phyloP scores from a whole-genome alignment of 2,113 vertebrate species.

The Columba janthina region DNA sequence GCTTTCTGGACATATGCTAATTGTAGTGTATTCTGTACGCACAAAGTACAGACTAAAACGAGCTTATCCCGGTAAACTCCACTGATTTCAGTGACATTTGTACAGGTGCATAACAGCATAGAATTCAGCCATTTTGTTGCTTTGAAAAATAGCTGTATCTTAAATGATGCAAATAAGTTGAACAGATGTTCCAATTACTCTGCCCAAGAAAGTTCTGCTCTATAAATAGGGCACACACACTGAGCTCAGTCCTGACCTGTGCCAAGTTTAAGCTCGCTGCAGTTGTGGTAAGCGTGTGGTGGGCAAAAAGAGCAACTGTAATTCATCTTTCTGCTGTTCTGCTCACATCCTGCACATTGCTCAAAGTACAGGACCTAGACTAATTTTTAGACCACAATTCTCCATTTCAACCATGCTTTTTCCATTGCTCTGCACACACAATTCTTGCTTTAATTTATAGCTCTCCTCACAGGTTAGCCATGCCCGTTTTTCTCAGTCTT shows the following conservation, averaged over 20 bases:
- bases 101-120: neutral
- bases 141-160: neutral
- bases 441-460: neutral
- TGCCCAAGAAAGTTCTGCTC: neutral
- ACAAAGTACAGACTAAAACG: neutral
- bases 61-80: neutral
- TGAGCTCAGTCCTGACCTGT: neutral
- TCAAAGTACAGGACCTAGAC: neutral
- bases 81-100: neutral
- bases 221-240: neutral
- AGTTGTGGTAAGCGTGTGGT: neutral
- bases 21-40: neutral
- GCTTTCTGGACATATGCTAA: neutral
- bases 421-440: neutral
- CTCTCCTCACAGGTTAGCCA: neutral
- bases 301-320: neutral
- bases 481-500: neutral
- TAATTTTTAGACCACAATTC: neutral
- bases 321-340: conserved; percentile 7
- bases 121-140: neutral
- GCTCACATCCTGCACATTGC: neutral
- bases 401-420: neutral
- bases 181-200: neutral
- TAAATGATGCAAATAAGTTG: neutral
- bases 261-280: neutral